Conservation (phyloP, 2,113 vertebrate species). For the Emydura subglobosa region DNA sequence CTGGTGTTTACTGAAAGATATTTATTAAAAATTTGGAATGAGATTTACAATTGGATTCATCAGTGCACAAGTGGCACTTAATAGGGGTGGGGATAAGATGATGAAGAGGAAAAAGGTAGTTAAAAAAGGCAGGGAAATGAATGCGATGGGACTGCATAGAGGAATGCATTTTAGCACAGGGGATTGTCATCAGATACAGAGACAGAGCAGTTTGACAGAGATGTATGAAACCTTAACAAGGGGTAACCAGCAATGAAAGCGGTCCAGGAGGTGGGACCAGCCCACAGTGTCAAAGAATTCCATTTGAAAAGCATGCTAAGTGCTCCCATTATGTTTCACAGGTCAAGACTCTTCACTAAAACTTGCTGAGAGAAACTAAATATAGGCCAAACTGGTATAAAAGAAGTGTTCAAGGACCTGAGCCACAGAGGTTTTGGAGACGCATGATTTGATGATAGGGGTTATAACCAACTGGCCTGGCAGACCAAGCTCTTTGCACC, state of each 20-base stretch:
- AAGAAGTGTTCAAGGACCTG: neutral
- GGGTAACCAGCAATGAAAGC: neutral
- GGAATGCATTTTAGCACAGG: neutral
- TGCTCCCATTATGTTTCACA: neutral
- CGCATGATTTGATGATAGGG: neutral
- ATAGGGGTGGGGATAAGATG: neutral
- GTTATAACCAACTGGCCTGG: neutral
- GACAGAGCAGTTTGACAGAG: slow-evolving; percentile 13
- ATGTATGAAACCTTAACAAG: neutral
- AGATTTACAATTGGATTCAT: neutral
- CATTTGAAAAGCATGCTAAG: slow-evolving; percentile 19
- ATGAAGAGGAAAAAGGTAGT: accelerated
- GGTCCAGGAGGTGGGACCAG: neutral
- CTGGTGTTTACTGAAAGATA: neutral
- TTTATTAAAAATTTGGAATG: neutral
- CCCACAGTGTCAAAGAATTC: neutral
- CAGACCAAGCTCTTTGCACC: neutral
- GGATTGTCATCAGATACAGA: neutral
- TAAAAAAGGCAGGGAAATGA: neutral
- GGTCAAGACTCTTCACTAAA: neutral
- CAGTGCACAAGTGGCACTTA: neutral
- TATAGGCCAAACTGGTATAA: neutral
- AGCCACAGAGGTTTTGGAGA: neutral
- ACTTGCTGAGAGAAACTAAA: neutral
- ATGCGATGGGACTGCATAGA: neutral